A percentile compares a stretch with the other conserved stretches of the same genome.
phyloP scores from a whole-genome alignment of 2,888 invertebrate species.

The Andrena hattorfiana region DNA sequence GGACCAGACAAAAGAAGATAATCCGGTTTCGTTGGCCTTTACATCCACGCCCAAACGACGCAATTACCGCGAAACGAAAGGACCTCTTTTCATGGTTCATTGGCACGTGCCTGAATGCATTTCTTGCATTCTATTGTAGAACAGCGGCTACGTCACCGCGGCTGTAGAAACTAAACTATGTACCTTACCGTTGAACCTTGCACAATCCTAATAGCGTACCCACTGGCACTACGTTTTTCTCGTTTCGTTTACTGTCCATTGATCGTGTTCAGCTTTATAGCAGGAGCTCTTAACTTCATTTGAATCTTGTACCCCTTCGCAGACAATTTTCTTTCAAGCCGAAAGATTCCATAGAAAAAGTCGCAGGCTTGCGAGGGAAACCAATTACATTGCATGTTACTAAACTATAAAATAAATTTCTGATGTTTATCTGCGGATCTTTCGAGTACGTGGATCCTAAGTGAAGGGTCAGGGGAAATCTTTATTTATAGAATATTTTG shows the following conservation, averaged over 20 bases:
- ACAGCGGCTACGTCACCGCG: conserved; percentile 46
- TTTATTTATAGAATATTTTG: too few species aligned
- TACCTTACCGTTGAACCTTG: conserved; percentile 25
- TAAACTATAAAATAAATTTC: too few species aligned
- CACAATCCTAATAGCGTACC: conserved; percentile 25
- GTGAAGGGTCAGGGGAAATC: too few species aligned
- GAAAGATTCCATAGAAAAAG: too few species aligned
- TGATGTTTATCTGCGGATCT: too few species aligned
- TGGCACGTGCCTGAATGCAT: conserved; percentile 51
- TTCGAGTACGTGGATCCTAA: too few species aligned
- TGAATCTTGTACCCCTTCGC: too few species aligned
- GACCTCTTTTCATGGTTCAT: conserved; percentile 69
- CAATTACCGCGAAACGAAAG: conserved; percentile 58
- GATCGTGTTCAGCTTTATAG: neutral
- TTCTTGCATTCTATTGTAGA: conserved; percentile 57
- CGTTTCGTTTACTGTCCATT: neutral
- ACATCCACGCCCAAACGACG: conserved; percentile 19
- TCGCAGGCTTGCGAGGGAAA: too few species aligned
- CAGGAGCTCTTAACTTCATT: neutral
- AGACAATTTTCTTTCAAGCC: too few species aligned
- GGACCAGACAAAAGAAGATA: neutral
- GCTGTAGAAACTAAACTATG: conserved; percentile 37
- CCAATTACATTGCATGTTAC: too few species aligned
- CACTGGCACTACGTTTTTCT: conserved; percentile 4
- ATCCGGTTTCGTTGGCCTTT: neutral